phyloP scores from a whole-genome alignment of 2,113 vertebrate species.

The Tupaia tana region DNA sequence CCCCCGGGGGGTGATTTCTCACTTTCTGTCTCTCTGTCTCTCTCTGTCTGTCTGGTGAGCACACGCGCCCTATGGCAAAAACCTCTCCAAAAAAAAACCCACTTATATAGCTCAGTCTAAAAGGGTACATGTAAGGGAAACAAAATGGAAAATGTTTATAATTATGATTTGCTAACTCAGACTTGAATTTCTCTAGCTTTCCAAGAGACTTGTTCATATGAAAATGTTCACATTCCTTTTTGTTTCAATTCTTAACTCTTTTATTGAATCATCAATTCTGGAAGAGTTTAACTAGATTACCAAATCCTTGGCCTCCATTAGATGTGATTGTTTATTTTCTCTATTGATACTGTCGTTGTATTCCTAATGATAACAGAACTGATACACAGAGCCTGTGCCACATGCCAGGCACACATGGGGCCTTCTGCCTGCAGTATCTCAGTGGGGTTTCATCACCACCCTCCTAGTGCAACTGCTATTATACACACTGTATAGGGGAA shows the following conservation, averaged over 20 bases:
- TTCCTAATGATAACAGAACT: background rate
- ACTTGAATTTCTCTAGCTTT: constrained; percentile 1
- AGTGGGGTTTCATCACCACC: background rate
- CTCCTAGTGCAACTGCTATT: background rate
- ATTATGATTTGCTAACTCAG: background rate
- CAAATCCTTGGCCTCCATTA: background rate
- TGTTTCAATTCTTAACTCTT: background rate
- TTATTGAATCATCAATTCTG: background rate
- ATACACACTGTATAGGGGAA: background rate
- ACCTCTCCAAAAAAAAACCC: too few relatives aligned
- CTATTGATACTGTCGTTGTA: background rate
- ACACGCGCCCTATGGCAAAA: too few relatives aligned
- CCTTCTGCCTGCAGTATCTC: background rate
- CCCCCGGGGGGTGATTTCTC: too few relatives aligned
- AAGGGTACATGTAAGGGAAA: background rate
- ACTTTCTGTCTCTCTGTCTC: too few relatives aligned
- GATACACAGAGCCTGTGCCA: background rate
- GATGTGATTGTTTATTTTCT: background rate
- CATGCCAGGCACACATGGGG: background rate
- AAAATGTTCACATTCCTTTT: background rate
- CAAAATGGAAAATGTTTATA: background rate
- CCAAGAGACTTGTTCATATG: background rate
- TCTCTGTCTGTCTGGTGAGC: too few relatives aligned
- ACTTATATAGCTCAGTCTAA: constrained; percentile 25
- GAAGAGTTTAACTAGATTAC: background rate